Evolutionary conservation across 2,797 vertebrate species (phyloP), one percentile per base, ranked within the genome.

Genomic region (Brotula barbata): DNA sequence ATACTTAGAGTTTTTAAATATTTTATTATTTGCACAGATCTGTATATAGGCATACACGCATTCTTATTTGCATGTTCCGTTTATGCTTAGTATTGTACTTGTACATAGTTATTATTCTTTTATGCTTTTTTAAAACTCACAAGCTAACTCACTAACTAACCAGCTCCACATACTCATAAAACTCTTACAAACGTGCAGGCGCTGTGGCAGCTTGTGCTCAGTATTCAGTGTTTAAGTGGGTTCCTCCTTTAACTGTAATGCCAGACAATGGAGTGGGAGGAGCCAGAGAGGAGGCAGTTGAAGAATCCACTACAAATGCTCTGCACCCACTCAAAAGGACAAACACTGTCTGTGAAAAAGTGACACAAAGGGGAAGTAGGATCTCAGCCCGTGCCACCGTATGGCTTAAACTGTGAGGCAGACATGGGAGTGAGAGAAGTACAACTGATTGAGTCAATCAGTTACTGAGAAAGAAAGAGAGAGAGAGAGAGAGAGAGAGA

Each of bases 211-310:
- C 4, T 58, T 44, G n/a, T 51, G 41, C 50, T 19, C 22, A 40
- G 41, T 7, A 21, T 22, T 6, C 21, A 7, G 34, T 62, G 47
- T 14, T 68, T 47, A 36, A 55, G 58, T 41, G 68, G 42, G 57
- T 60, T 65, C 36, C 21, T 33, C 14, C 60, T 67, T 68, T 36
- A 61, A 77, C 68, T 76, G 58, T 56, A 70, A 45, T 12, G 16
- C 28, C 61, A 83, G 68, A 89, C 85, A 87, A 88, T 86, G 66
- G 59, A 60, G 78, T 43, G 50, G 85, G 82, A 79, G 85, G 80
- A 61, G 79, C 43, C 45, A 5, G 23, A n/a, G 2, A 23, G 17
- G 34, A 39, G 54, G 66, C 40, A 43, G 64, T 37, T 61, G 80
- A 81, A 63, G 76, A 80, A 64, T 73, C 53, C 60, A 71, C 53